Percentiles rank a stretch among this genome's conserved stretches.
These are phyloP conservation scores for Heliconius congener DNA, from an alignment of 1,140 invertebrate genomes.

Conservation along the genomic window DNA sequence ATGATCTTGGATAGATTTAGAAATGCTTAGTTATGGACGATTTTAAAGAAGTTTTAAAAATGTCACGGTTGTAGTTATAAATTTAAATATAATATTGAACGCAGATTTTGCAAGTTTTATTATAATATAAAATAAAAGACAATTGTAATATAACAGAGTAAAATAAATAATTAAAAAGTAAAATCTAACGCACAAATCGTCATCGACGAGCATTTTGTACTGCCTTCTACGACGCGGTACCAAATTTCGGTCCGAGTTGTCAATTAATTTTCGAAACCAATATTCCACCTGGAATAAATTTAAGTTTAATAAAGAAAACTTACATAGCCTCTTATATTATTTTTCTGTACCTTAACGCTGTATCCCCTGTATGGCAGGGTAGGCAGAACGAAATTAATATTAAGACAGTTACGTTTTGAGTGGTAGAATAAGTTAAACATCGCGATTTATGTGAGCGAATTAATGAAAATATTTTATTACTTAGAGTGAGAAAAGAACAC, in stretches of 20 bases:
- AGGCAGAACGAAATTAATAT: too few species aligned
- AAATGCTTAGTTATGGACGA: not conserved
- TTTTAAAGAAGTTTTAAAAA: too few species aligned
- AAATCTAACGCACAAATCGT: constrained; percentile 71
- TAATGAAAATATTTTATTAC: too few species aligned
- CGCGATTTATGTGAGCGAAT: too few species aligned
- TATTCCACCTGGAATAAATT: constrained; percentile 63
- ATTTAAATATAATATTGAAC: too few species aligned
- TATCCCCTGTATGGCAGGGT: not conserved
- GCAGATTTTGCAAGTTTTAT: not conserved
- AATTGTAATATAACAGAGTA: not conserved
- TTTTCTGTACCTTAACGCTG: not conserved
- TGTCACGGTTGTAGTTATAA: too few species aligned
- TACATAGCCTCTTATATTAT: not conserved
- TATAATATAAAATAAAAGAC: not conserved
- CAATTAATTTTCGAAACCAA: constrained; percentile 71
- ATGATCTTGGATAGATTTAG: not conserved
- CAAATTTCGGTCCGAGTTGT: constrained; percentile 61
- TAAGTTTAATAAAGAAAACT: not conserved
- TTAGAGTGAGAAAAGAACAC: too few species aligned
- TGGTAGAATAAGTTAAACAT: too few species aligned
- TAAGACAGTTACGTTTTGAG: too few species aligned
- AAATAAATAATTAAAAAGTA: constrained; percentile 15
- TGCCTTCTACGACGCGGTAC: constrained; percentile 66
- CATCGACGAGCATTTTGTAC: constrained; percentile 63